Percentiles rank a stretch among this genome's conserved stretches.
These are phyloP conservation scores for Drosophila grimshawi DNA, from an alignment of 1,140 invertebrate species.

Conservation along the genomic window DNA sequence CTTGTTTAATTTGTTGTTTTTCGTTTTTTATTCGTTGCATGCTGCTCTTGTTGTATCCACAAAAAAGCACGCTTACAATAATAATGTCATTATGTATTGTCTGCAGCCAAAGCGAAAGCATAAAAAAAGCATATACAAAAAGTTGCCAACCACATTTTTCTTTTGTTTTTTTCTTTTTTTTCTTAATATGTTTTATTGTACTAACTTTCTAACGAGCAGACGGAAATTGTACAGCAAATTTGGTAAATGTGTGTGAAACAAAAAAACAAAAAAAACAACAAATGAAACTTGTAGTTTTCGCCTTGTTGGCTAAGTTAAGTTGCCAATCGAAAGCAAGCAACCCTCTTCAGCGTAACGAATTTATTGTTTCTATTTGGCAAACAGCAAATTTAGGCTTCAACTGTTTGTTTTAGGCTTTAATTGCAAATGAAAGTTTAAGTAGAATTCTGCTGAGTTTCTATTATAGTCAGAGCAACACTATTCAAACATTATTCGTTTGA, in stretches of 20 bases:
- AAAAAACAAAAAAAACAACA: background rate
- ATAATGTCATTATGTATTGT: constrained; percentile 76
- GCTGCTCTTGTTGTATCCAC: constrained; percentile 78
- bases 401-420: background rate
- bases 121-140: constrained; percentile 30
- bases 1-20: constrained; percentile 26
- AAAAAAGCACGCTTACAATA: constrained; percentile 83
- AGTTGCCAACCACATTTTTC: constrained; percentile 40
- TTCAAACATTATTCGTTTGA: too few species aligned
- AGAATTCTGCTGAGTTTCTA: too few species aligned
- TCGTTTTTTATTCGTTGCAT: constrained; percentile 26
- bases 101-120: constrained; percentile 8
- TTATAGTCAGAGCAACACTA: too few species aligned
- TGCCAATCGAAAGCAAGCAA: background rate
- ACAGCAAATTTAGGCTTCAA: background rate
- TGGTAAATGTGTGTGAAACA: background rate
- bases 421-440: background rate
- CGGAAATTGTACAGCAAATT: background rate
- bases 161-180: constrained; percentile 20
- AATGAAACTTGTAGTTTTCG: constrained; percentile 25
- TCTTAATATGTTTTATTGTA: constrained; percentile 33
- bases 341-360: background rate
- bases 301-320: constrained; percentile 11
- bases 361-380: background rate
- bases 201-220: constrained; percentile 73